phyloP scores from a whole-genome alignment of 2,797 vertebrate species.

The Hybognathus amarus region DNA sequence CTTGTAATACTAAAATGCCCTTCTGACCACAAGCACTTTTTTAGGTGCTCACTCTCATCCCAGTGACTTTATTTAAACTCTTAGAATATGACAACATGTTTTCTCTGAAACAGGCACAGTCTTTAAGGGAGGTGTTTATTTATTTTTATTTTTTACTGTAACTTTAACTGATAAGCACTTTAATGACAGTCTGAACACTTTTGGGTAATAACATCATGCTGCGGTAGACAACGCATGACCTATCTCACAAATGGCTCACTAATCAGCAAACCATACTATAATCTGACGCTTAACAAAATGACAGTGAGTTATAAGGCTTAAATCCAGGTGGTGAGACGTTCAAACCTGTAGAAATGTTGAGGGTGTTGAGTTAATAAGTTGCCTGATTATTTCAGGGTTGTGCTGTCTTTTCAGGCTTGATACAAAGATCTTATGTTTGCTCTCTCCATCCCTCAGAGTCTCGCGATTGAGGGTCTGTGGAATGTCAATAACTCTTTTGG shows the following conservation, averaged over 20 bases:
- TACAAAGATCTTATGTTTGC: constrained; percentile 31
- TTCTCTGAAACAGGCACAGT: neutral
- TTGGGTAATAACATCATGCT: constrained; percentile 2
- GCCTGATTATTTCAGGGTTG: constrained; percentile 21
- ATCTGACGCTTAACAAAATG: neutral
- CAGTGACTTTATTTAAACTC: neutral
- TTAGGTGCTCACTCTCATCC: neutral
- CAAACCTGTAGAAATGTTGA: constrained; percentile 9
- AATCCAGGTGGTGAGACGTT: constrained; percentile 1
- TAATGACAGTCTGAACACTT: constrained; percentile 28
- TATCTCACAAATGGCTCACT: constrained; percentile 1
- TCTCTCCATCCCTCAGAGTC: constrained; percentile 22
- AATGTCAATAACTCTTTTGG: constrained; percentile 9
- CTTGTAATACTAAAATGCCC: neutral
- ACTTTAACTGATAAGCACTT: constrained; percentile 12
- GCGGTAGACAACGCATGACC: neutral
- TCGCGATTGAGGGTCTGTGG: constrained; percentile 9
- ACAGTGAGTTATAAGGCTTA: neutral
- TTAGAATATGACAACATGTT: neutral
- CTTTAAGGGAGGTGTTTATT: neutral
- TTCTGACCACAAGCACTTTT: neutral
- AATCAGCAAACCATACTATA: neutral
- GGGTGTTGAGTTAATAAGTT: constrained; percentile 37
- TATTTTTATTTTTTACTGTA: neutral
- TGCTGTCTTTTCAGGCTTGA: constrained; percentile 4